A percentile compares a stretch with the other conserved stretches of the same genome.
These are phyloP conservation scores for Orestias chungarensis DNA, from an alignment of 2,797 vertebrate genomes.

Conservation along the genomic window DNA sequence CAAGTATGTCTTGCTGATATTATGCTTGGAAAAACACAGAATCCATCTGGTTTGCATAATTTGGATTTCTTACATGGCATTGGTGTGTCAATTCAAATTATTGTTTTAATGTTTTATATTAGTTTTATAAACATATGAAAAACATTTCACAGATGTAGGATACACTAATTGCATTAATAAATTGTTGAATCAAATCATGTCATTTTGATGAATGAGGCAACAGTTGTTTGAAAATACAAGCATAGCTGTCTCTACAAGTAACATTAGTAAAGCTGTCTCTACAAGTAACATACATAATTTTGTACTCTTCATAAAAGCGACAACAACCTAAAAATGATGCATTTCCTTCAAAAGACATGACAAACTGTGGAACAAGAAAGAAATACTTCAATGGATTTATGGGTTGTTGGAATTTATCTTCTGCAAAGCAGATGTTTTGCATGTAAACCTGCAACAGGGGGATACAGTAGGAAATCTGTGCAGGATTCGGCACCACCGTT, in stretches of 20 bases:
- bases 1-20: no score
- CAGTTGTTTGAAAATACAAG: no score
- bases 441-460: background rate
- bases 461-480: background rate
- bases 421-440: background rate
- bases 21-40: background rate
- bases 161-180: background rate
- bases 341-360: constrained; percentile 4
- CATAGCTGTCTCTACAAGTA: no score
- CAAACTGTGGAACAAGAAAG: constrained; percentile 6
- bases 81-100: no score
- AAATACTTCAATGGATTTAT: background rate
- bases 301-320: background rate
- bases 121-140: background rate
- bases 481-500: constrained; percentile 4
- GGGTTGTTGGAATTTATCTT: constrained; percentile 19
- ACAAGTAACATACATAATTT: no score
- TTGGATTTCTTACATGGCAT: no score
- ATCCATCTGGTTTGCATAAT: no score
- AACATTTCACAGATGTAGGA: background rate
- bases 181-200: background rate
- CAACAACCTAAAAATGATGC: background rate
- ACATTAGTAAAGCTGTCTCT: no score
- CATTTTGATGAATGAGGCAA: background rate
- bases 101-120: background rate